Evolutionary conservation across 2,888 invertebrate species (phyloP).

Genomic region (Stenoptilia bipunctidactyla): DNA sequence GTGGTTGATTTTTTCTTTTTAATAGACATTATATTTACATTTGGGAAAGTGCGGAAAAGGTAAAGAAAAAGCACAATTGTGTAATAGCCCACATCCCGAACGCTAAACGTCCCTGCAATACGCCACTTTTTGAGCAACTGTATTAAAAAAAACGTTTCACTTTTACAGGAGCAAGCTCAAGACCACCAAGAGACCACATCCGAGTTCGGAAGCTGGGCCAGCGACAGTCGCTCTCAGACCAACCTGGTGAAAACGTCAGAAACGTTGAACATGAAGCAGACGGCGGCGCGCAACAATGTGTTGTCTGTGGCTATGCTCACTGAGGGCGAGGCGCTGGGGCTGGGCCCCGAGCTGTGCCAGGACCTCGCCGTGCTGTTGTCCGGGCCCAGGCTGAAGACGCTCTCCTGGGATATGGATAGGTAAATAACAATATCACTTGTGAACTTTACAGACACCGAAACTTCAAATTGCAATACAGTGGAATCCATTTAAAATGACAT

Average conservation of each 20-base stretch:
- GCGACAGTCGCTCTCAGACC: slow-evolving; percentile 53
- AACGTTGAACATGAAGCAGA: slow-evolving; percentile 47
- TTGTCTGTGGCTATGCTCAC: slow-evolving; percentile 67
- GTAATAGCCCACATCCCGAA: too few relatives aligned
- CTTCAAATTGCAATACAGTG: too few relatives aligned
- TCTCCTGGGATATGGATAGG: slow-evolving; percentile 77
- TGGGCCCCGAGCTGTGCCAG: slow-evolving; percentile 75
- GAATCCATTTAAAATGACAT: too few relatives aligned
- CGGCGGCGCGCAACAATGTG: slow-evolving; percentile 61
- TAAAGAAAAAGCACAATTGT: too few relatives aligned
- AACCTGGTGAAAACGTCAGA: slow-evolving; percentile 64
- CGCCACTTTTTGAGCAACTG: too few relatives aligned
- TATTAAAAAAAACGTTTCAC: too few relatives aligned
- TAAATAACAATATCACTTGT: slow-evolving; percentile 20
- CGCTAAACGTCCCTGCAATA: too few relatives aligned
- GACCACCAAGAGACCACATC: slow-evolving; percentile 26
- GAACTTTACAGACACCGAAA: too few relatives aligned
- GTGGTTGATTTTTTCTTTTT: too few relatives aligned
- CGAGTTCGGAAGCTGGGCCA: slow-evolving; percentile 56
- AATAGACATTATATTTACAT: too few relatives aligned
- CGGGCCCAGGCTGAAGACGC: slow-evolving; percentile 77
- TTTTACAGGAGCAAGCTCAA: slow-evolving; percentile 28
- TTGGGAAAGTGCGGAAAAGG: too few relatives aligned
- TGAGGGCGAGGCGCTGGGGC: slow-evolving; percentile 75
- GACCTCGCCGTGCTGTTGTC: slow-evolving; percentile 79